These are phyloP conservation scores for Belonocnema kinseyi DNA, from an alignment of 1,140 invertebrate species.

Conservation along the genomic window DNA sequence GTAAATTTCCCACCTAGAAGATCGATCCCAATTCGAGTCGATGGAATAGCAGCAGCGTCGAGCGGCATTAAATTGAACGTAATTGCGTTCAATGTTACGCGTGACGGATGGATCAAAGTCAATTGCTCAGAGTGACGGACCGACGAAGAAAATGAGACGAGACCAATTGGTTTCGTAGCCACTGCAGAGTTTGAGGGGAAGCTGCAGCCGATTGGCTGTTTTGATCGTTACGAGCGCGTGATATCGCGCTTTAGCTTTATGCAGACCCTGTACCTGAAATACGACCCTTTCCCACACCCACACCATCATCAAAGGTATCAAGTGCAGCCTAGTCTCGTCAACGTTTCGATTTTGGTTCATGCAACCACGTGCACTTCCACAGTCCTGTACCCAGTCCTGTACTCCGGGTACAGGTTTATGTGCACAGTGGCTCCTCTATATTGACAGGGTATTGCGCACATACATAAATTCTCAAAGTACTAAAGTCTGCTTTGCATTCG, in stretches of 20 bases:
- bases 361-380: not conserved
- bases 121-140: slow-evolving; percentile 64
- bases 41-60: slow-evolving; percentile 40
- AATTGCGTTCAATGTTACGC: slow-evolving; percentile 73
- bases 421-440: not conserved
- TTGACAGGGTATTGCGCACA: slow-evolving; percentile 3
- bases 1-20: slow-evolving; percentile 32
- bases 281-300: slow-evolving; percentile 14
- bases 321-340: slow-evolving; percentile 37
- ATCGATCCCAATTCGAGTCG: slow-evolving; percentile 31
- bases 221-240: slow-evolving; percentile 37
- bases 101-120: slow-evolving; percentile 71
- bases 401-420: not conserved
- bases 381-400: too few relatives aligned
- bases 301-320: slow-evolving; percentile 52
- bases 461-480: slow-evolving; percentile 15
- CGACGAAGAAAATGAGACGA: slow-evolving; percentile 45
- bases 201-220: slow-evolving; percentile 36
- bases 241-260: slow-evolving; percentile 16
- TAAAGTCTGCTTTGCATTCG: slow-evolving; percentile 29
- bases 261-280: slow-evolving; percentile 15
- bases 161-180: slow-evolving; percentile 58
- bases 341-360: slow-evolving; percentile 26
- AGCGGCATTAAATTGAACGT: slow-evolving; percentile 69
- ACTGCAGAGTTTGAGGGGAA: slow-evolving; percentile 34